Evolutionary conservation across 1,140 invertebrate species (phyloP).

Genomic region (Thaumetopoea pityocampa): DNA sequence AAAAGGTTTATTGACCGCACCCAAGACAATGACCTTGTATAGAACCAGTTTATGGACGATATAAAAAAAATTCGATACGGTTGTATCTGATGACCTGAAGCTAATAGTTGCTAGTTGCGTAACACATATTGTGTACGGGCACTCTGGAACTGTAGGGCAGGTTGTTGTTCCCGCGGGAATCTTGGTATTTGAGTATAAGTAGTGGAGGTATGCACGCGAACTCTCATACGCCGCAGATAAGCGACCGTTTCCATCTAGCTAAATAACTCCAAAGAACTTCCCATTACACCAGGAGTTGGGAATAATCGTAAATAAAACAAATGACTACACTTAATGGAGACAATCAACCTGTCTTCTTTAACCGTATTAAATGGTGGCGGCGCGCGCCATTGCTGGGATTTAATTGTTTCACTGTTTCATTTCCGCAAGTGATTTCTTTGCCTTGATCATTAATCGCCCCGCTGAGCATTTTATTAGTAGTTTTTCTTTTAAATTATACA

Average conservation of each 20-base stretch:
- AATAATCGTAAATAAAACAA: slow-evolving; percentile 14
- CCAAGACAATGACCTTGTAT: slow-evolving; percentile 42
- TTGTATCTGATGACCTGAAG: slow-evolving; percentile 17
- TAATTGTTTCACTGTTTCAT: slow-evolving; percentile 22
- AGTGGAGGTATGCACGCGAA: not conserved
- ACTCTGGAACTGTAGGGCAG: slow-evolving; percentile 2
- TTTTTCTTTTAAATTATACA: too few relatives aligned
- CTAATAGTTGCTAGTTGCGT: slow-evolving; percentile 20
- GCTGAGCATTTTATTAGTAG: slow-evolving; percentile 3
- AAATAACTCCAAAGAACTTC: slow-evolving; percentile 3
- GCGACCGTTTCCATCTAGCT: slow-evolving; percentile 1
- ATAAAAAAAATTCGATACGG: slow-evolving; percentile 28
- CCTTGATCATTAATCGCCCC: slow-evolving; percentile 5
- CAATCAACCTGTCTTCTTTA: slow-evolving; percentile 14
- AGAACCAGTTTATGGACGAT: slow-evolving; percentile 31
- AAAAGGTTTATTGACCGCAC: slow-evolving; percentile 38
- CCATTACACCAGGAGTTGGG: not conserved
- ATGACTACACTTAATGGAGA: slow-evolving; percentile 10
- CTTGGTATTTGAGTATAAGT: not conserved
- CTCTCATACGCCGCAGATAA: not conserved
- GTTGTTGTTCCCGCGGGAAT: slow-evolving; percentile 8
- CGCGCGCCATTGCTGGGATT: slow-evolving; percentile 4
- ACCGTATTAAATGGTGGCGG: slow-evolving; percentile 6
- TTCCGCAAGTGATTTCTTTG: slow-evolving; percentile 14
- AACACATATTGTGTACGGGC: slow-evolving; percentile 12